These are phyloP conservation scores for Hyperoplus lanceolatus DNA, from an alignment of 2,797 vertebrate genomes.

Conservation along the genomic window DNA sequence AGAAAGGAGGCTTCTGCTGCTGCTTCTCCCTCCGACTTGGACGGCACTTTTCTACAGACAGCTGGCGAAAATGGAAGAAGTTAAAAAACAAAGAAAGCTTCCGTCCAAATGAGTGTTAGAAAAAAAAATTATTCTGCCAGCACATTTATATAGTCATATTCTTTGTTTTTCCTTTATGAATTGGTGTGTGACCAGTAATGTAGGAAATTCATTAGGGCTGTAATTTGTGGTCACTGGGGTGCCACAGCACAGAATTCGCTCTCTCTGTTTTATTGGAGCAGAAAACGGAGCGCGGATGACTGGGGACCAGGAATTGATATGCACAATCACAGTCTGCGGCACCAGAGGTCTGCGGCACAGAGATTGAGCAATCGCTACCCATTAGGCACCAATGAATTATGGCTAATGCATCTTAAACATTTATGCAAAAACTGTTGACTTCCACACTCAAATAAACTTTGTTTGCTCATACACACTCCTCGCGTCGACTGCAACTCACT, in stretches of 20 bases:
- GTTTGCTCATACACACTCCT: constrained; percentile 6
- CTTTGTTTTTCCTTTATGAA: constrained; percentile 66
- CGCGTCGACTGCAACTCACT: neutral
- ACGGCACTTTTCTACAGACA: constrained; percentile 38
- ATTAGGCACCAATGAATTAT: constrained; percentile 78
- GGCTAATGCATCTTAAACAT: constrained; percentile 78
- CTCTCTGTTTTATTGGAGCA: constrained; percentile 46
- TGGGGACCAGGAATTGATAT: constrained; percentile 69
- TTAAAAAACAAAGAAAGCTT: constrained; percentile 42
- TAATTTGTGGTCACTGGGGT: constrained; percentile 71
- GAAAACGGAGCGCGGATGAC: constrained; percentile 35
- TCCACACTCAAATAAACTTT: constrained; percentile 51
- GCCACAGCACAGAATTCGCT: constrained; percentile 35
- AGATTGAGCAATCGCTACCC: constrained; percentile 75
- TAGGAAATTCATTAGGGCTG: constrained; percentile 59
- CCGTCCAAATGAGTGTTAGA: constrained; percentile 38
- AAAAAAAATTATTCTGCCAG: constrained; percentile 20
- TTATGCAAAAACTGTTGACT: constrained; percentile 73
- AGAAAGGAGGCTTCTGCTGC: constrained; percentile 22
- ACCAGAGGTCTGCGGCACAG: constrained; percentile 67
- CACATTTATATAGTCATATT: constrained; percentile 54
- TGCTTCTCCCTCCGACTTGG: constrained; percentile 42
- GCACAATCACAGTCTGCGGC: constrained; percentile 74
- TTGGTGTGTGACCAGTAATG: constrained; percentile 66
- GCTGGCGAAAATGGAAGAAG: constrained; percentile 53